phyloP scores from a whole-genome alignment of 37 sponge, comb jelly and placozoan species.

The Chondrilla cf. caribensis region DNA sequence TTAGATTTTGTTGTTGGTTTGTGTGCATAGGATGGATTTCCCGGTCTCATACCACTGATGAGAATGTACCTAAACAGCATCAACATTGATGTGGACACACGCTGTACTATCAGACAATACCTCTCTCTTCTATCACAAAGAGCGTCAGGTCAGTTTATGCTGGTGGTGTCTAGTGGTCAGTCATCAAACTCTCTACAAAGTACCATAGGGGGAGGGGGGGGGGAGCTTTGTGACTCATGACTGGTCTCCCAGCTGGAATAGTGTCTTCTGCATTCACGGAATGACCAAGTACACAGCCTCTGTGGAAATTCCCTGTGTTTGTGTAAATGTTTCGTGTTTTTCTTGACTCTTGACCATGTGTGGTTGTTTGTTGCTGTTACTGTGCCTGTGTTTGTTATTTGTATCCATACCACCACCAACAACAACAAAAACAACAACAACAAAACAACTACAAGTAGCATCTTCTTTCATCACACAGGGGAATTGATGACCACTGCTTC shows the following conservation, averaged over 20 bases:
- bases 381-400: background rate
- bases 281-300: background rate
- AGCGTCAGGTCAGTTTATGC: conserved; percentile 64
- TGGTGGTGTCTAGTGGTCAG: too few species aligned
- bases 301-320: background rate
- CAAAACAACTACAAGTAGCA: too few species aligned
- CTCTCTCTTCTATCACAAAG: conserved; percentile 65
- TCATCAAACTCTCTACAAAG: too few species aligned
- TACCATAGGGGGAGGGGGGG: too few species aligned
- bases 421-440: too few species aligned
- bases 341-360: background rate
- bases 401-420: too few species aligned
- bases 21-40: conserved; percentile 61
- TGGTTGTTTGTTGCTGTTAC: background rate
- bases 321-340: background rate
- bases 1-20: too few species aligned
- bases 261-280: too few species aligned
- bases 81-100: conserved; percentile 79
- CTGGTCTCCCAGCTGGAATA: too few species aligned
- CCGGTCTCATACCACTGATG: conserved; percentile 81
- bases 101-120: conserved; percentile 72
- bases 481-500: conserved; percentile 86
- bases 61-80: conserved; percentile 77
- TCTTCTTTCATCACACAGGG: too few species aligned
- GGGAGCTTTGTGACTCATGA: too few species aligned